phyloP scores from a whole-genome alignment of 2,888 invertebrate species.

The Synanthedon tipuliformis region DNA sequence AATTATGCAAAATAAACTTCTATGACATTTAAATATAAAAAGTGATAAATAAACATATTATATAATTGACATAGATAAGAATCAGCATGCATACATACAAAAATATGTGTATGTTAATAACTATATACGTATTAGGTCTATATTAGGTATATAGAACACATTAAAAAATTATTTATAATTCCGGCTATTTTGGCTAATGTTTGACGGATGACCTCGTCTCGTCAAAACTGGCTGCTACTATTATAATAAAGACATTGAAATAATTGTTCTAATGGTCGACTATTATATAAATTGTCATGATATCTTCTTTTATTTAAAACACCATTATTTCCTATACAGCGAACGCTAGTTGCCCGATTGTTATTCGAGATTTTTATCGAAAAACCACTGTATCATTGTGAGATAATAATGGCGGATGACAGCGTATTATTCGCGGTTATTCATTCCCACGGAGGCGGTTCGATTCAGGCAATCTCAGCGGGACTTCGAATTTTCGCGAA shows the following conservation, averaged over 20 bases:
- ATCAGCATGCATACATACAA: too few relatives aligned
- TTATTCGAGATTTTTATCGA: slow-evolving; percentile 62
- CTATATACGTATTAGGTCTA: too few relatives aligned
- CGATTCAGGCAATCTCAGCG: slow-evolving; percentile 65
- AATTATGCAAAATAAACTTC: too few relatives aligned
- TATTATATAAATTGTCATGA: slow-evolving; percentile 43
- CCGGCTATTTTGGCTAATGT: slow-evolving; percentile 31
- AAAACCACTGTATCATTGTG: slow-evolving; percentile 67
- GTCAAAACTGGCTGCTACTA: slow-evolving; percentile 6
- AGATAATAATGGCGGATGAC: slow-evolving; percentile 69
- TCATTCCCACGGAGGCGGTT: slow-evolving; percentile 44
- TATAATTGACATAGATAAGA: too few relatives aligned
- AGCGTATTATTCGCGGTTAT: slow-evolving; percentile 66
- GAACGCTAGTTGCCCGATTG: slow-evolving; percentile 41
- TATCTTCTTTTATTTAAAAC: slow-evolving; percentile 56
- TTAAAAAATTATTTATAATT: slow-evolving; percentile 38
- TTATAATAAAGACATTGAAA: slow-evolving; percentile 51
- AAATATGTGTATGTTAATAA: too few relatives aligned
- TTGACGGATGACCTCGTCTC: background rate
- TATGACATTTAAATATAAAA: too few relatives aligned
- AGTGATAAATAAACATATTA: too few relatives aligned
- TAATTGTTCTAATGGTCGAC: slow-evolving; percentile 50
- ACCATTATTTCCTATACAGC: slow-evolving; percentile 22
- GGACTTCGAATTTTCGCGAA: slow-evolving; percentile 56
- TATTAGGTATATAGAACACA: too few relatives aligned